Conservation (phyloP, 2,888 invertebrate genomes). For the Tigriopus californicus region DNA sequence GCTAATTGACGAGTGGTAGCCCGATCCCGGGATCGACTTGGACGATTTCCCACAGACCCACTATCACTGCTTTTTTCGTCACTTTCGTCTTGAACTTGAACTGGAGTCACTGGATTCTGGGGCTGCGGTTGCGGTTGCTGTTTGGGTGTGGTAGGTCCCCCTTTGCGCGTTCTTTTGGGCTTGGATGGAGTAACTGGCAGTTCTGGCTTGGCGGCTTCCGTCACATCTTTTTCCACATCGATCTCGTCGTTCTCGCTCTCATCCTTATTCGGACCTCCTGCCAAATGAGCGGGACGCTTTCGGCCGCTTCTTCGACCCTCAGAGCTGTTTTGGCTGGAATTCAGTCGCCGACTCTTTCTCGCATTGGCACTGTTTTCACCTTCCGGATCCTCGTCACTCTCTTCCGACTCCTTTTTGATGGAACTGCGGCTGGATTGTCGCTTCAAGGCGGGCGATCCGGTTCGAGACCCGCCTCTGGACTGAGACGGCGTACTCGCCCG, state of each 20-base stretch:
- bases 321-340: background rate
- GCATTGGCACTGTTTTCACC: background rate
- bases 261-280: background rate
- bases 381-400: background rate
- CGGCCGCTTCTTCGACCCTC: background rate
- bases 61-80: too few relatives aligned
- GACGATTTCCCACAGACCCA: too few relatives aligned
- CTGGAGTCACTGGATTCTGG: too few relatives aligned
- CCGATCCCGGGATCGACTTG: too few relatives aligned
- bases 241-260: constrained; percentile 22
- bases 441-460: background rate
- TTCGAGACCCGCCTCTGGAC: background rate
- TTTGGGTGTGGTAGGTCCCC: background rate
- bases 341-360: background rate
- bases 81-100: too few relatives aligned
- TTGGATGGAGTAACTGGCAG: background rate
- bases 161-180: constrained; percentile 16
- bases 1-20: too few relatives aligned
- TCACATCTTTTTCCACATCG: constrained; percentile 19
- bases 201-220: constrained; percentile 18
- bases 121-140: too few relatives aligned
- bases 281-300: background rate
- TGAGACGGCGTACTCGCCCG: background rate
- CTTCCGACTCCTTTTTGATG: background rate
- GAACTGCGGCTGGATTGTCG: background rate